Percentiles rank a stretch among this genome's conserved stretches.
Conservation (phyloP, 2,888 invertebrate genomes). For the Arge pagana region DNA sequence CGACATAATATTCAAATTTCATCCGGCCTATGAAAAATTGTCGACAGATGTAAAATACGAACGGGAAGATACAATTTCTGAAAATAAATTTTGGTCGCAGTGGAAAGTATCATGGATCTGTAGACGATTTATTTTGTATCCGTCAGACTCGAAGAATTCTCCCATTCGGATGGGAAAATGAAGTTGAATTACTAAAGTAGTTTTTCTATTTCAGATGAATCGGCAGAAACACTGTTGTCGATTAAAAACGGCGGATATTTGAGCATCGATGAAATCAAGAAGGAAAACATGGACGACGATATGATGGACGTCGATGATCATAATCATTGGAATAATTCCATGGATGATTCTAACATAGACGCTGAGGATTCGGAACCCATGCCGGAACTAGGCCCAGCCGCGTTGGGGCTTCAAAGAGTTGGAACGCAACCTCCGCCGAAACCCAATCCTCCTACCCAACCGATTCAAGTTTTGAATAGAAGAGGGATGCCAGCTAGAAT, state of each 20-base stretch:
- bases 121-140: too few relatives aligned
- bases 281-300: conserved; percentile 39
- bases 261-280: conserved; percentile 44
- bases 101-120: too few relatives aligned
- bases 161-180: too few relatives aligned
- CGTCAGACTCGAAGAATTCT: too few relatives aligned
- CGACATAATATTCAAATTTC: too few relatives aligned
- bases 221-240: conserved; percentile 62
- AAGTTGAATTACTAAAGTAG: too few relatives aligned
- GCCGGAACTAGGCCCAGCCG: conserved; percentile 77
- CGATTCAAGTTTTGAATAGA: conserved; percentile 80
- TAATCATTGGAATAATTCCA: conserved; percentile 46
- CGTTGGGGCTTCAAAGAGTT: conserved; percentile 79
- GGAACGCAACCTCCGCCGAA: conserved; percentile 76
- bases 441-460: conserved; percentile 71
- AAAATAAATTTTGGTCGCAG: too few relatives aligned
- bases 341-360: conserved; percentile 54
- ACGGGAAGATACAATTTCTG: too few relatives aligned
- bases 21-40: too few relatives aligned
- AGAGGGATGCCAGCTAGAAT: conserved; percentile 90
- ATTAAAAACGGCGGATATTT: conserved; percentile 63
- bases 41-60: too few relatives aligned
- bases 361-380: conserved; percentile 69
- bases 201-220: conserved; percentile 58
- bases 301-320: conserved; percentile 64